These are phyloP conservation scores for Tauraco erythrolophus DNA, from an alignment of 2,113 vertebrate species.

Conservation along the genomic window DNA sequence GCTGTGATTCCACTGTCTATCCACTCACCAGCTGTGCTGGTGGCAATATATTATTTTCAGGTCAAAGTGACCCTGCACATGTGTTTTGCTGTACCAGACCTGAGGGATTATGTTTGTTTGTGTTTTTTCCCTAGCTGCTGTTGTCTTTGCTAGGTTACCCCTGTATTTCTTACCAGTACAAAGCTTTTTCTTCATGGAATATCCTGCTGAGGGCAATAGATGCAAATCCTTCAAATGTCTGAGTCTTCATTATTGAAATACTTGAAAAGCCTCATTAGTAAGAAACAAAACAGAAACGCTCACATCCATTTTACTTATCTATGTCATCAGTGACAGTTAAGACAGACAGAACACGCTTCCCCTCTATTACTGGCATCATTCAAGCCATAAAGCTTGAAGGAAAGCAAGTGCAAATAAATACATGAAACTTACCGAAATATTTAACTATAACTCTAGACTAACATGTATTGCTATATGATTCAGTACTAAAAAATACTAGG, in stretches of 20 bases:
- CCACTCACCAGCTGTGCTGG: background rate
- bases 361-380: constrained; percentile 55
- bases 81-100: background rate
- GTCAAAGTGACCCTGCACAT: constrained; percentile 19
- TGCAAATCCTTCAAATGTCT: constrained; percentile 16
- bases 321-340: constrained; percentile 64
- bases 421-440: constrained; percentile 5
- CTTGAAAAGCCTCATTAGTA: constrained; percentile 70
- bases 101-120: background rate
- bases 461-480: background rate
- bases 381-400: constrained; percentile 56
- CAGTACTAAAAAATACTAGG: constrained; percentile 5
- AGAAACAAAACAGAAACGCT: constrained; percentile 64
- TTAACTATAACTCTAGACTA: background rate
- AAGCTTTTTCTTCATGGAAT: background rate
- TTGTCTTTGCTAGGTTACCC: constrained; percentile 17
- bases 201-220: constrained; percentile 56
- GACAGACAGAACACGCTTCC: constrained; percentile 64
- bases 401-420: constrained; percentile 55
- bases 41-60: background rate
- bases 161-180: background rate
- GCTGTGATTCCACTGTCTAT: background rate
- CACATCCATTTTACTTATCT: constrained; percentile 63
- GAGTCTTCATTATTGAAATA: constrained; percentile 61
- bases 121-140: background rate